Conservation (phyloP, 2,113 vertebrate genomes). For the Hystrix cristata region DNA sequence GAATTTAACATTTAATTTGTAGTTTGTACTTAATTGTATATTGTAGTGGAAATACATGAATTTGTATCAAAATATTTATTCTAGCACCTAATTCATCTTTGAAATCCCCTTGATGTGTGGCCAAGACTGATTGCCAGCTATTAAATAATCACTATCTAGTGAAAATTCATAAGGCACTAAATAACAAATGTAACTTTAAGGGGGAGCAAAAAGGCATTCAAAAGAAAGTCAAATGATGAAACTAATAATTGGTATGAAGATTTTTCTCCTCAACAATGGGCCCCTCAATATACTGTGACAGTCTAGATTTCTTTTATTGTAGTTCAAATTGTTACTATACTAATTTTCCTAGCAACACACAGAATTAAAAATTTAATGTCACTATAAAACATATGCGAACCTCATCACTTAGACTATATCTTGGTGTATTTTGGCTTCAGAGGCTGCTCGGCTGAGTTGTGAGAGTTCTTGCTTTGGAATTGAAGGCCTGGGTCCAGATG, state of each 20-base stretch:
- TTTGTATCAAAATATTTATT: conserved; percentile 80
- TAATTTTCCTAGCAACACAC: conserved; percentile 1
- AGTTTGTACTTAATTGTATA: conserved; percentile 79
- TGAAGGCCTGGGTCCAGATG: neutral
- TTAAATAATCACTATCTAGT: conserved; percentile 8
- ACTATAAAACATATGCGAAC: neutral
- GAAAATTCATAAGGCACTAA: conserved; percentile 37
- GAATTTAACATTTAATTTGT: conserved; percentile 72
- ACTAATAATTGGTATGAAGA: neutral
- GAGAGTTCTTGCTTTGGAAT: neutral
- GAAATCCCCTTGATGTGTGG: conserved; percentile 64
- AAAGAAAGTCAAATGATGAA: conserved; percentile 44
- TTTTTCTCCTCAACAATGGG: neutral
- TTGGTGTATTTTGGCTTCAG: neutral
- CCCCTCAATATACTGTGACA: neutral
- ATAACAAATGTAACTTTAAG: conserved; percentile 12
- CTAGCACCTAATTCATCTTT: conserved; percentile 80
- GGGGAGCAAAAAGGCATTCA: neutral
- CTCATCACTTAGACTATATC: neutral
- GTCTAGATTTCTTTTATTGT: conserved; percentile 36
- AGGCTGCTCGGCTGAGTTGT: neutral
- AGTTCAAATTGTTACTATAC: conserved; percentile 4
- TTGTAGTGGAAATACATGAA: conserved; percentile 65
- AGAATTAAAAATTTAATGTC: neutral
- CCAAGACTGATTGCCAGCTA: neutral